Conservation (phyloP, 2,797 vertebrate species). For the Enteromius trimaculatus region DNA sequence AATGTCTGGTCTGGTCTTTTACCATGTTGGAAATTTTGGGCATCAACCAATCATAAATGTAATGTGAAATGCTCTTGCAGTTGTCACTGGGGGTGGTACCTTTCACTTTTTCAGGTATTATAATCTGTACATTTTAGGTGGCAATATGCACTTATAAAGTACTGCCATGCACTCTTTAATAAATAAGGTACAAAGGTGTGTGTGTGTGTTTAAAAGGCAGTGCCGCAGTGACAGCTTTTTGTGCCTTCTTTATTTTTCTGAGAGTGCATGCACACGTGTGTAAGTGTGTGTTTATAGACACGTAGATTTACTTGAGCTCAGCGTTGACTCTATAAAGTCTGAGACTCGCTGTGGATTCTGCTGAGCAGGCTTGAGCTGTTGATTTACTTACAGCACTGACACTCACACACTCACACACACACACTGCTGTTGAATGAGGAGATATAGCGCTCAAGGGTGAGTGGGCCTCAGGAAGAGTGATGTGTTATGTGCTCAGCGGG, state of each 20-base stretch:
- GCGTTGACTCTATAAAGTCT: constrained; percentile 51
- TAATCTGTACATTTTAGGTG: background rate
- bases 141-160: background rate
- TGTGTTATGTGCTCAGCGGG: constrained; percentile 26
- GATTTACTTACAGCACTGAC: constrained; percentile 50
- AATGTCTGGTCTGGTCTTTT: background rate
- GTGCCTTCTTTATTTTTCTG: background rate
- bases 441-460: constrained; percentile 51
- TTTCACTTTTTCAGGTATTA: background rate
- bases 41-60: background rate
- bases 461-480: constrained; percentile 52
- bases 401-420: constrained; percentile 1
- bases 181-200: background rate
- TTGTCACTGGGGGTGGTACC: background rate
- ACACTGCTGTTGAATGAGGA: constrained; percentile 34
- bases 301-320: constrained; percentile 48
- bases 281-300: constrained; percentile 44
- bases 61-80: background rate
- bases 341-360: constrained; percentile 43
- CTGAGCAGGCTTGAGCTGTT: constrained; percentile 46
- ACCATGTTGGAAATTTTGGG: background rate
- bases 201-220: background rate
- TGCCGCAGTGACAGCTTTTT: background rate
- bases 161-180: background rate
- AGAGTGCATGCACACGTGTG: constrained; percentile 3